Percentiles rank a stretch among this genome's conserved stretches.
These are phyloP conservation scores for Metopolophium dirhodum DNA, from an alignment of 1,140 invertebrate genomes.

Conservation along the genomic window DNA sequence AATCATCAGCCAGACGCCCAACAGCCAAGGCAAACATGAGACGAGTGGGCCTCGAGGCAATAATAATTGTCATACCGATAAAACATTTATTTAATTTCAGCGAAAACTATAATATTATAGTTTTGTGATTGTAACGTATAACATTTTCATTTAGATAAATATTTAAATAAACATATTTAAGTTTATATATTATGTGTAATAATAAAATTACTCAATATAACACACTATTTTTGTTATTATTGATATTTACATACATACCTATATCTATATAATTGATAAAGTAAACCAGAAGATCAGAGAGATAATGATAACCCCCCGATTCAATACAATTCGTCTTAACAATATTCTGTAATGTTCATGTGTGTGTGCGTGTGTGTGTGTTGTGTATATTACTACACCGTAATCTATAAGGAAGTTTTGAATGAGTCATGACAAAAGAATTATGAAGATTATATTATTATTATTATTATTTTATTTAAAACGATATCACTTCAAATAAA, in stretches of 20 bases:
- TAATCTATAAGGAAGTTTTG: constrained; percentile 6
- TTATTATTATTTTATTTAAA: not conserved
- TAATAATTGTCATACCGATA: constrained; percentile 15
- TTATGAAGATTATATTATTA: not conserved
- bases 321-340: not conserved
- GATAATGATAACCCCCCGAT: not conserved
- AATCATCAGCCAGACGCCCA: constrained; percentile 46
- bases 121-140: not conserved
- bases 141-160: not conserved
- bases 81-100: constrained; percentile 7
- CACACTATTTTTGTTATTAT: not conserved
- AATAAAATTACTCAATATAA: not conserved
- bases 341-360: not conserved
- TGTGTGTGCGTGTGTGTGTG: not conserved
- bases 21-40: constrained; percentile 54
- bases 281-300: not conserved
- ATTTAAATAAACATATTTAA: not conserved
- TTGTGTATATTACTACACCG: not conserved
- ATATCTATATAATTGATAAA: not conserved
- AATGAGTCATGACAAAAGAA: constrained; percentile 14
- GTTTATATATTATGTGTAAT: not conserved
- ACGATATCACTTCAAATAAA: not conserved
- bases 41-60: constrained; percentile 29
- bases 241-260: not conserved
- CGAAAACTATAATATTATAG: not conserved